Base-by-base conservation (phyloP, 1,140 invertebrate genomes). In the Nautilus pompilius region DNA sequence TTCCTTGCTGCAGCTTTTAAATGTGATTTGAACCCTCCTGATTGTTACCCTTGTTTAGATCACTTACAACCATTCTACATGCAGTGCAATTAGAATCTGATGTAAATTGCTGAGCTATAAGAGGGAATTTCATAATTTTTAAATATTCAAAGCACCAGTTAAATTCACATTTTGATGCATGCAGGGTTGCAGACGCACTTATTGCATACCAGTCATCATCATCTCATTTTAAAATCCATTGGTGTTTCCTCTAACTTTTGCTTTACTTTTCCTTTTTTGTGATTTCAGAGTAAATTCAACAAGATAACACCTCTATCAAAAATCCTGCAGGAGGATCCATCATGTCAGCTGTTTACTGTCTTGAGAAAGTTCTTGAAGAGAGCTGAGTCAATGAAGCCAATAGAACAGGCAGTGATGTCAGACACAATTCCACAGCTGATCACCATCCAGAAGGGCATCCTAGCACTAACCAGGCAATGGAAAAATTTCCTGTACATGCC, bases 401-500 rank as follows among this genome's bases (percentile, higher is more conserved):
- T 97, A 62, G 93, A 96, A 83, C 86, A 86, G 3, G 93, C 95
- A 79, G 86, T 97, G n/a, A 86, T 88, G 66, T 89, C 92, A 71
- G 84, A 88, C 20, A 90, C 93, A 74, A 85, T 96, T 41, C 95
- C 95, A 13, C 89, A 91, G 57, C 83, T 96, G 5, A 93, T 91
- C 59, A 96, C 91, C 0, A 84, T 98, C n/a, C 86, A 93, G 70
- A 81, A 93, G 88, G 93, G 93, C n/a, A 89, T 96, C 22, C 90
- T 95, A 76, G 92, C 94, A 49, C 79, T 98, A 22, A 95, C 93
- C 73, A 87, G 95, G 2, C 94, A 98, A 77, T 98, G 95, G 95
- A 98, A 98, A 82, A 96, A 95, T 80, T 91, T 94, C 3, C 83
- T 98, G 2, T 96, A 97, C 76, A 96, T 95, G 69, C 95, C 95